Percentiles rank a stretch among this genome's conserved stretches.
Evolutionary conservation across 2,797 vertebrate genomes (phyloP).

Genomic region (Rhyacichthys aspro): DNA sequence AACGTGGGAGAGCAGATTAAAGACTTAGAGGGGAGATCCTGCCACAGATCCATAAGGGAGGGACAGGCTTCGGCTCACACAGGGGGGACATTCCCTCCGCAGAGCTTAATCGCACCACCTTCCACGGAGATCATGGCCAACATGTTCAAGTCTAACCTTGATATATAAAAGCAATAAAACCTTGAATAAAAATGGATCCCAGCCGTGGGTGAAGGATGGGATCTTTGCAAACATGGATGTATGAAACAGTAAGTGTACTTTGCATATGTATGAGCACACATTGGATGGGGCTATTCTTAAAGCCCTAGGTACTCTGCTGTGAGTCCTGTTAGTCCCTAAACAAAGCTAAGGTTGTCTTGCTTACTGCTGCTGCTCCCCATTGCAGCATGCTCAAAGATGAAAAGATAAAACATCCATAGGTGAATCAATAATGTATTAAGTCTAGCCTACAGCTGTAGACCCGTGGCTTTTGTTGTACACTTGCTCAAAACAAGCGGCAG

Average conservation of each 20-base stretch:
- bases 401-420: constrained; percentile 1
- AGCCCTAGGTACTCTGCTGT: background rate
- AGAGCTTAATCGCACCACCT: constrained; percentile 14
- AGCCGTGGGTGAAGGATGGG: constrained; percentile 10
- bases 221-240: background rate
- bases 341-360: background rate
- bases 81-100: constrained; percentile 29
- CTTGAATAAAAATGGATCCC: constrained; percentile 26
- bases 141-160: constrained; percentile 23
- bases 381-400: background rate
- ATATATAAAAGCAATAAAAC: constrained; percentile 40
- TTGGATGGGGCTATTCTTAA: background rate
- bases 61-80: constrained; percentile 48
- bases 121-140: constrained; percentile 29
- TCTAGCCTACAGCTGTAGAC: background rate
- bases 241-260: background rate
- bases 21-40: constrained; percentile 44
- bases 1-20: constrained; percentile 56
- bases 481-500: background rate
- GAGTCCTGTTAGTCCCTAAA: background rate
- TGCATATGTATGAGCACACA: background rate
- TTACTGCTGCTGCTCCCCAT: background rate
- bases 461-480: background rate
- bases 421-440: background rate
- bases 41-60: constrained; percentile 37